Evolutionary conservation across 2,113 vertebrate species (phyloP), one percentile per base, ranked within the genome.

Genomic region (Saimiri boliviensis): DNA sequence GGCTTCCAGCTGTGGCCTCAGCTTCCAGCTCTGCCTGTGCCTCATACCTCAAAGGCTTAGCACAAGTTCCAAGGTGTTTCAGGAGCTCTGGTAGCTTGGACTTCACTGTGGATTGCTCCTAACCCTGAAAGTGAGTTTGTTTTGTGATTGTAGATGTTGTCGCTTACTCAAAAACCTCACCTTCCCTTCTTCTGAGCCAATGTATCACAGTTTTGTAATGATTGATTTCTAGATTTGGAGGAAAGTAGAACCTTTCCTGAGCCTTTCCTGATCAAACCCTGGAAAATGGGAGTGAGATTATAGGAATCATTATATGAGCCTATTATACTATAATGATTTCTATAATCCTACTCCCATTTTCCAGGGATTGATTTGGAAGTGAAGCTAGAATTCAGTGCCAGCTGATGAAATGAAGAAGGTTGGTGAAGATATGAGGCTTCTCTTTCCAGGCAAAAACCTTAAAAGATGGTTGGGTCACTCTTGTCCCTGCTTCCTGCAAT

Each of bases 41-140:
- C 98, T 98, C 98, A 97, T 98, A 96, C 98, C 98, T 98, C 96
- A 97, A 96, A 97, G 97, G 98, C 98, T 97, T 97, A 98, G 96
- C 95, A 3, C 83, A 49, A 94, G 98, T 97, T 97, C 89, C 92
- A 97, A 98, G 98, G 98, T 98, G 98, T 98, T 95, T 96, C 63
- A 87, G 96, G 94, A 93, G 79, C 96, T 96, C 93, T 89, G 32
- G 6, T 5, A 82, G 91, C 86, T 92, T 88, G 71, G 91, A 79
- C 98, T 94, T 95, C 40, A 0, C 56, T 92, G 76, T 74, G 90
- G 71, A 86, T 94, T 89, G 47, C 91, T 63, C 58, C 93, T 23
- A 19, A 73, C 83, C 40, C 10, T 9, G 20, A 83, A 35, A 27
- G 16, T 9, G 56, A 82, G 7, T 25, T 2, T 6, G 9, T 52